Evolutionary conservation across 1,140 invertebrate species (phyloP).

Genomic region (Psilanteris sp.): DNA sequence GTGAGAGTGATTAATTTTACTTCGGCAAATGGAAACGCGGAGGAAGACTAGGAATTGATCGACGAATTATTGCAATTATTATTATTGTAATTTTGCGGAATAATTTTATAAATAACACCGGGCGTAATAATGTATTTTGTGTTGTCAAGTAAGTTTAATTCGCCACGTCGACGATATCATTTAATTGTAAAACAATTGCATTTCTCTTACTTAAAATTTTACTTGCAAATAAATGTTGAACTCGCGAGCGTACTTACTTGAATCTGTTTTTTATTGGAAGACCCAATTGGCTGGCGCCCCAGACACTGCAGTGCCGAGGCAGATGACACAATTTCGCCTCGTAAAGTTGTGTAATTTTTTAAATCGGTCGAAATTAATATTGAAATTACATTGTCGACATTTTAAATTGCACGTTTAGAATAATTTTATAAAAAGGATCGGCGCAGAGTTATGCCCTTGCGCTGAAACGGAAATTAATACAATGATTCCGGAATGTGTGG

Average conservation of each 20-base stretch:
- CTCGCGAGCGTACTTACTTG: constrained; percentile 23
- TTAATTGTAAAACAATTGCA: constrained; percentile 11
- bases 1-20: too few species aligned
- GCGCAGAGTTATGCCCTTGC: too few species aligned
- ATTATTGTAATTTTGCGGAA: too few species aligned
- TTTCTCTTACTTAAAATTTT: constrained; percentile 9
- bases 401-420: constrained; percentile 26
- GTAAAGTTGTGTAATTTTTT: constrained; percentile 34
- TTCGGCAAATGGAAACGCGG: too few species aligned
- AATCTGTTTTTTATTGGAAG: constrained; percentile 40
- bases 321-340: constrained; percentile 51
- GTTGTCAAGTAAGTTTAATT: too few species aligned
- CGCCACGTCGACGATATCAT: too few species aligned
- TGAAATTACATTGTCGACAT: constrained; percentile 31
- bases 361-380: constrained; percentile 39
- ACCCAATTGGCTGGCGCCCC: constrained; percentile 50
- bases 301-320: constrained; percentile 40
- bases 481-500: too few species aligned
- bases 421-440: neutral
- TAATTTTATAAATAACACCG: too few species aligned
- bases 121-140: too few species aligned
- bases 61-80: too few species aligned
- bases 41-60: too few species aligned
- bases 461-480: too few species aligned
- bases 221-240: constrained; percentile 38